Evolutionary conservation across 1,140 invertebrate genomes (phyloP), one percentile per base, ranked within the genome.

Genomic region (Ladona fulva): DNA sequence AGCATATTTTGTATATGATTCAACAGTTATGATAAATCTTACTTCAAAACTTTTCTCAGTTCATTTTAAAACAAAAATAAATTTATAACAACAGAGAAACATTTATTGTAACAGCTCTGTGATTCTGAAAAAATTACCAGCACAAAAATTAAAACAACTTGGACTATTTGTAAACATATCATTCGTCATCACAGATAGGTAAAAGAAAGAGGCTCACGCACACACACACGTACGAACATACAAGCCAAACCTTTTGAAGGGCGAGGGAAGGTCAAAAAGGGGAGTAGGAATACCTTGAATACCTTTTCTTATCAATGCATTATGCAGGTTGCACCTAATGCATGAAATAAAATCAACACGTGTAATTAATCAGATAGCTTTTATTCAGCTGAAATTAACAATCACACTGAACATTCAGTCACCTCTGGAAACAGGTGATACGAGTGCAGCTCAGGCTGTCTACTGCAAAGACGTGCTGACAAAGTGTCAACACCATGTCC

Each of bases 351-450:
- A 66, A 66, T 66, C 14, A 66, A 66, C 52, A 66, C 52, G 52
- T 66, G 52, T 66, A 22, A 66, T 66, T 22, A 16, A 66, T 66
- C n/a, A 66, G 52, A 66, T 66, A 66, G 52, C 52, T 66, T 66
- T 66, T 66, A 66, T 66, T 66, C n/a, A 22, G 52, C 52, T 66
- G 52, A 66, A 66, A 66, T 66, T 66, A 66, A 66, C 52, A 66
- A 22, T 66, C 52, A 66, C 52, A 66, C 52, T 66, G 14, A 66
- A 66, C 52, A 66, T 66, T 66, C 52, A 66, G 52, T 66, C 52
- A 66, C 52, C 52, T 19, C 3, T 66, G 52, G n/a, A 66, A 66
- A 66, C 52, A 66, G 52, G 52, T 66, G 52, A 66, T 66, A 66
- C 8, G n/a, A 66, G 52, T 66, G 52, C 52, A 66, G 52, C 52